A percentile compares a stretch with the other conserved stretches of the same genome.
phyloP scores from a whole-genome alignment of 1,140 invertebrate genomes.

The Coelopa frigida region DNA sequence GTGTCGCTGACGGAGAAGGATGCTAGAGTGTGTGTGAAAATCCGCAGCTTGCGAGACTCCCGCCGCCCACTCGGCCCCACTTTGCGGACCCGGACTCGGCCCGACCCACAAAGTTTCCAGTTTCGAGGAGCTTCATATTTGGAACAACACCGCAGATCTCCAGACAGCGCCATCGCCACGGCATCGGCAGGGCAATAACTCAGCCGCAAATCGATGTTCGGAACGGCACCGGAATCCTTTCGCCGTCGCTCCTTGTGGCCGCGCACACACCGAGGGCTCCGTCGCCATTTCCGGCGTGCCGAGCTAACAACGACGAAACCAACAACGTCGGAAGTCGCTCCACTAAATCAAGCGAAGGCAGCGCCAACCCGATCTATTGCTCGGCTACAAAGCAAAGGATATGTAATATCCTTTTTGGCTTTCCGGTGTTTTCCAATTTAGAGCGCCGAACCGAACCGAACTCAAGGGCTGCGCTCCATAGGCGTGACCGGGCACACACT shows the following conservation, averaged over 20 bases:
- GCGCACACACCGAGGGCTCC: neutral
- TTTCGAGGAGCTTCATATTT: too few species aligned
- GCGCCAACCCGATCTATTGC: slow-evolving; percentile 9
- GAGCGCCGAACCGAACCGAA: too few species aligned
- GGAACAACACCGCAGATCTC: too few species aligned
- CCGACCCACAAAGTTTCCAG: too few species aligned
- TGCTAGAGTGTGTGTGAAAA: too few species aligned
- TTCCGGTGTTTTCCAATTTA: slow-evolving; percentile 14
- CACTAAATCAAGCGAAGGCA: slow-evolving; percentile 10
- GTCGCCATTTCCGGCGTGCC: neutral
- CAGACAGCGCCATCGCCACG: neutral
- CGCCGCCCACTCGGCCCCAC: too few species aligned
- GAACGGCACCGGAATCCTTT: neutral
- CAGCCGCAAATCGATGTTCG: slow-evolving; percentile 11
- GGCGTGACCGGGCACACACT: too few species aligned
- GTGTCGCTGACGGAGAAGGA: too few species aligned
- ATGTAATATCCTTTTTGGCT: slow-evolving; percentile 12
- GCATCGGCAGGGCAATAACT: slow-evolving; percentile 5
- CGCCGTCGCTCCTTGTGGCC: neutral
- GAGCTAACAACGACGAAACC: neutral
- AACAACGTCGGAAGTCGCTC: slow-evolving; percentile 7
- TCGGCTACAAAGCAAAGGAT: neutral
- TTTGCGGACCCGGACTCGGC: too few species aligned
- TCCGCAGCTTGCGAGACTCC: too few species aligned
- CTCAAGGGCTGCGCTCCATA: too few species aligned